Base-by-base conservation (phyloP, 2,113 vertebrate species). In the Phalacrocorax carbo region DNA sequence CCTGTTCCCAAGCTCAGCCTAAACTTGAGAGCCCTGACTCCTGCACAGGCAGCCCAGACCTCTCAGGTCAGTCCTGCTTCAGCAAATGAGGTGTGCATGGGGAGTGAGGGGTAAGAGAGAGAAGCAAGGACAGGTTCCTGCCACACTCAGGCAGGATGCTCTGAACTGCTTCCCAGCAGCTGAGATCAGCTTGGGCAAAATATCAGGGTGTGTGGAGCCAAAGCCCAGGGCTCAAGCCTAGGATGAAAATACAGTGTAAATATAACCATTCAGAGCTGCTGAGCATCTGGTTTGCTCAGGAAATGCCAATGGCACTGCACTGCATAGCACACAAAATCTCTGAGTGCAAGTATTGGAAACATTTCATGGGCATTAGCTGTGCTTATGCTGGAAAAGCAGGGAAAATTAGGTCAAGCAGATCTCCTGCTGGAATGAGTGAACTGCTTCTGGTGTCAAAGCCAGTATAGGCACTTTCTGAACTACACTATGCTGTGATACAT, bases 391-490 rank as follows among this genome's bases (percentile, higher is more conserved):
- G 72, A 94, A 91, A 91, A 75, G 76, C 61, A 71, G 23, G 61
- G 54, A 69, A 95, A 97, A 94, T 49, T 49, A 93, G 84, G 82
- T 95, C 92, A 97, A 88, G 62, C 54, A 86, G 49, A 86, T 13
- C 42, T 94, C 42, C 57, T 83, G 21, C 30, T 82, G 62, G 66
- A 87, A 77, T 58, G 58, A 90, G 58, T 49, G 29, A 85, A 55
- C 32, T 46, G 48, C 40, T 64, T 64, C 40, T 73, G 48, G 58
- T 13, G 11, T 93, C 54, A 69, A 90, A 96, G 62, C 15, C 46
- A 29, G 14, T 34, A 29, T 4, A 78, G 62, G 9, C 54, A 73
- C 9, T 88, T 88, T 82, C 25, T 36, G 54, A 80, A 72, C 48
- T 79, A 22, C 3, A 4, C 17, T 51, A 2, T 72, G 49, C 25